Evolutionary conservation across 2,888 invertebrate genomes (phyloP).

Genomic region (Cerceris rybyensis): DNA sequence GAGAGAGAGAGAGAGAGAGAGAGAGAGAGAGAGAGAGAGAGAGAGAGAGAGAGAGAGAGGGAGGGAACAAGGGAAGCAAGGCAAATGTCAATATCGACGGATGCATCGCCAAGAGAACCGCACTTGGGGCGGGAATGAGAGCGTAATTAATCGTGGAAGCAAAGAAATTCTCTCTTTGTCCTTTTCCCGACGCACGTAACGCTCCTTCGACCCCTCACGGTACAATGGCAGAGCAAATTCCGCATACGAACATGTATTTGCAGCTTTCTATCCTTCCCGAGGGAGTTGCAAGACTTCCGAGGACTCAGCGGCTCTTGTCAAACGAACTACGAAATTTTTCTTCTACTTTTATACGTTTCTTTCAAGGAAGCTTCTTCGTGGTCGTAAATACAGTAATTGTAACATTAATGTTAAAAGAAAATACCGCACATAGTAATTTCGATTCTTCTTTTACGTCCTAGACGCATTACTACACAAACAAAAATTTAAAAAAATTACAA

Average conservation of each 20-base stretch:
- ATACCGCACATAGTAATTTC: no score
- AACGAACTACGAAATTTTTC: no score
- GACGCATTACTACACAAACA: no score
- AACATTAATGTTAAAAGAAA: no score
- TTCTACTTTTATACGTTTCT: no score
- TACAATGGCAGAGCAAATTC: conserved; percentile 20
- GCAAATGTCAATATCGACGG: conserved; percentile 79
- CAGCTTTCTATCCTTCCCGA: not conserved
- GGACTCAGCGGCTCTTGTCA: no score
- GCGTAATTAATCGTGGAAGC: conserved; percentile 79
- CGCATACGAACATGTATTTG: not conserved
- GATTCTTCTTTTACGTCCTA: no score
- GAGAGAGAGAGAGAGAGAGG: conserved; percentile 19
- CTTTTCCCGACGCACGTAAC: conserved; percentile 24
- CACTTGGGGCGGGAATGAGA: conserved; percentile 79
- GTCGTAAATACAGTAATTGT: no score
- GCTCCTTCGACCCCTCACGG: conserved; percentile 22
- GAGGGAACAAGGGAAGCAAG: conserved; percentile 67
- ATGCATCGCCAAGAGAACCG: conserved; percentile 70
- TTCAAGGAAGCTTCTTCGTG: no score
- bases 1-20: conserved; percentile 1
- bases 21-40: conserved; percentile 4
- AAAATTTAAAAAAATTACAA: no score
- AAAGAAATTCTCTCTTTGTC: conserved; percentile 69
- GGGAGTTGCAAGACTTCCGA: not conserved